Percentiles rank a stretch among this genome's conserved stretches.
phyloP scores from a whole-genome alignment of 2,113 vertebrate genomes.

The Oplegnathus fasciatus region DNA sequence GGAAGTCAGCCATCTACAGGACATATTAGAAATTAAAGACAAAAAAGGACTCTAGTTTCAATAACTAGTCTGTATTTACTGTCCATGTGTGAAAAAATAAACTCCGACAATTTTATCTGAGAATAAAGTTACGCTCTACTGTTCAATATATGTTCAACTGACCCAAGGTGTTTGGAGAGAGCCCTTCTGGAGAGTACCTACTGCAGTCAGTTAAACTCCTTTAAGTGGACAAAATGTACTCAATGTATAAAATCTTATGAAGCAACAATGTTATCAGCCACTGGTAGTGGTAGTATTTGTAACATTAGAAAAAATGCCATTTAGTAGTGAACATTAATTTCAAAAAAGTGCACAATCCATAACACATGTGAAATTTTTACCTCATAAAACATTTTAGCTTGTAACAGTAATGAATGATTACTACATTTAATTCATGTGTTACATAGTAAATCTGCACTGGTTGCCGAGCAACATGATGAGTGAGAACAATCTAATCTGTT shows the following conservation, averaged over 20 bases:
- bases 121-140: background rate
- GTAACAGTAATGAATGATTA: background rate
- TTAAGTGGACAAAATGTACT: no score
- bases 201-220: background rate
- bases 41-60: background rate
- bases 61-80: background rate
- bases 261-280: background rate
- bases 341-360: background rate
- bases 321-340: background rate
- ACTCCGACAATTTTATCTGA: background rate
- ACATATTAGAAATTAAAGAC: background rate
- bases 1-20: background rate
- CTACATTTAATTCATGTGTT: background rate
- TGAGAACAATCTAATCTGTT: constrained; percentile 27
- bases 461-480: constrained; percentile 27
- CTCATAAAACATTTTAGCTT: background rate
- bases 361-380: background rate
- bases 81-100: background rate
- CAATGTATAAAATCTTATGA: background rate
- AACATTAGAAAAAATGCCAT: background rate
- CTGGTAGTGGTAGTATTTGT: background rate
- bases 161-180: background rate
- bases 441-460: background rate
- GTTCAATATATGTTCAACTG: background rate
- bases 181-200: background rate